Conservation (phyloP, 2,888 invertebrate genomes). For the Steinernema hermaphroditum region DNA sequence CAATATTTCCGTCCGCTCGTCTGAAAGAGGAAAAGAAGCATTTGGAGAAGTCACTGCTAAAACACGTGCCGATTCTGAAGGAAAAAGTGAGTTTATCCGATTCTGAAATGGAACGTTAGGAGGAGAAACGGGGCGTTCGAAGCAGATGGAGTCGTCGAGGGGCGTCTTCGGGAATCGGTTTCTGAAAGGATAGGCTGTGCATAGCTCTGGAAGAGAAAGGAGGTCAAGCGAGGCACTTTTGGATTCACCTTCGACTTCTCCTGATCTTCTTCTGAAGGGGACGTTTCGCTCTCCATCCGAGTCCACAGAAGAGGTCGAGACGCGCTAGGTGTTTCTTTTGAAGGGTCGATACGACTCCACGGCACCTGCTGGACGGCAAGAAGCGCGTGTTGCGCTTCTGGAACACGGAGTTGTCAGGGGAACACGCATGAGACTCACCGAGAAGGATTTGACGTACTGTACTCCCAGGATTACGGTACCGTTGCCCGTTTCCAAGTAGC, state of each 20-base stretch:
- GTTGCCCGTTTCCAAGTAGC: not conserved
- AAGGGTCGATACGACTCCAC: not conserved
- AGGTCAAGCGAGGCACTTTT: too few relatives aligned
- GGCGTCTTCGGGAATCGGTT: too few relatives aligned
- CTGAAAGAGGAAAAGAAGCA: slow-evolving; percentile 28
- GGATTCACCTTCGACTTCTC: too few relatives aligned
- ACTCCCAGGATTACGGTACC: not conserved
- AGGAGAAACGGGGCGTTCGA: not conserved
- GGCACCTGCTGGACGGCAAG: not conserved
- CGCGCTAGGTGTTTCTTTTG: not conserved
- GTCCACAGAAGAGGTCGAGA: not conserved
- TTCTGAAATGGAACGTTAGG: not conserved
- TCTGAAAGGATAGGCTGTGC: too few relatives aligned
- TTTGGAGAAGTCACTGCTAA: slow-evolving; percentile 26
- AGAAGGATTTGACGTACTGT: not conserved
- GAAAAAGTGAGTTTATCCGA: slow-evolving; percentile 12
- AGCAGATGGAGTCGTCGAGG: too few relatives aligned
- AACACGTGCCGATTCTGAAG: slow-evolving; percentile 18
- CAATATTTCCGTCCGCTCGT: slow-evolving; percentile 21
- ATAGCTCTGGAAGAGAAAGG: too few relatives aligned
- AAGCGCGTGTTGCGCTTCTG: not conserved
- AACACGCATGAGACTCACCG: not conserved
- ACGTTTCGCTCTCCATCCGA: not conserved
- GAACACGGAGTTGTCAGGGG: not conserved
- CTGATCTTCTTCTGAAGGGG: not conserved